Evolutionary conservation across 2,888 invertebrate genomes (phyloP).

Genomic region (Capitulum mitella): DNA sequence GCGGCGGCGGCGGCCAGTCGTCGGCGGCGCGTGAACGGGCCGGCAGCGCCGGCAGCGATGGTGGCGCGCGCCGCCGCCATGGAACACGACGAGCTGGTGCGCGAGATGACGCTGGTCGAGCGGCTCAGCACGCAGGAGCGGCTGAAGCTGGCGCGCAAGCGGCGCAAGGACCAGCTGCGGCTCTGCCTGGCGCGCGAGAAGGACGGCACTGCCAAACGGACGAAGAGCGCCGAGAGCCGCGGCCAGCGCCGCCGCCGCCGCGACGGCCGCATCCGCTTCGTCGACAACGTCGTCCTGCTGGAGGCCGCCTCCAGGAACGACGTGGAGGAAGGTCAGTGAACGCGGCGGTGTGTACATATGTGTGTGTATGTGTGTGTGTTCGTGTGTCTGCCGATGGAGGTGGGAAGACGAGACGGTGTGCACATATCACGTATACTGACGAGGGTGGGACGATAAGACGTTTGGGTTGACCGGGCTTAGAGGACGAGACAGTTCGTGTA

Average conservation of each 20-base stretch:
- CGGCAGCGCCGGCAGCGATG: neutral
- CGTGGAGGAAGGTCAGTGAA: neutral
- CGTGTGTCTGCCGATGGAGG: too few species aligned
- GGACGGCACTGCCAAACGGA: slow-evolving; percentile 13
- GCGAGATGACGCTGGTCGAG: neutral
- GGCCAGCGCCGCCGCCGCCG: slow-evolving; percentile 10
- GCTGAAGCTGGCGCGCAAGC: slow-evolving; percentile 20
- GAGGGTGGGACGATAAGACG: too few species aligned
- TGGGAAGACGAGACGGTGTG: too few species aligned
- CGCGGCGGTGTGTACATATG: too few species aligned
- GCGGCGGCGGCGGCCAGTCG: neutral
- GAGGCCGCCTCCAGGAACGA: slow-evolving; percentile 25
- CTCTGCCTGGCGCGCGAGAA: slow-evolving; percentile 15
- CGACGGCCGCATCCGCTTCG: slow-evolving; percentile 21
- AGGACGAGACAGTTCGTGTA: too few species aligned
- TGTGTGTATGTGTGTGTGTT: too few species aligned
- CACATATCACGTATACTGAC: too few species aligned
- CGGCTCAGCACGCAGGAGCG: neutral
- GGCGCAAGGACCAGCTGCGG: slow-evolving; percentile 7
- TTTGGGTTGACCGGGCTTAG: too few species aligned
- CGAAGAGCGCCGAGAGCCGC: neutral
- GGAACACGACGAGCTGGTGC: slow-evolving; percentile 1
- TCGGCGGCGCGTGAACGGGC: neutral
- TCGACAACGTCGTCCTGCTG: slow-evolving; percentile 22
- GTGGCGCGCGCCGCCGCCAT: neutral